Evolutionary conservation across 2,797 vertebrate species (phyloP).

Genomic region (Rhadinocentrus ornatus): DNA sequence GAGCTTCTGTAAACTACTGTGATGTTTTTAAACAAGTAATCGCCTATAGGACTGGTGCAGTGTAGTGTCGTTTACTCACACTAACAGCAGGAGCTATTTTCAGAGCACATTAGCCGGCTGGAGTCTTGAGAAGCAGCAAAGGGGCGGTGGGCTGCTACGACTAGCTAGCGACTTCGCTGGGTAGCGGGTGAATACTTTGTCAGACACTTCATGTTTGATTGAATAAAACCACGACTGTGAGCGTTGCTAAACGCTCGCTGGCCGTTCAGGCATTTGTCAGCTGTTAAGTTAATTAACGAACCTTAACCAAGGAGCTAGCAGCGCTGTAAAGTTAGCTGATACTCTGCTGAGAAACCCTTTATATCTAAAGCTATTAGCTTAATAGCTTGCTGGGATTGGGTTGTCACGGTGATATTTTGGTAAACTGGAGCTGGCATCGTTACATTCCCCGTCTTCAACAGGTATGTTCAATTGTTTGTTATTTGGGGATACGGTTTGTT

Average conservation of each 20-base stretch:
- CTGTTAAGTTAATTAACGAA: background rate
- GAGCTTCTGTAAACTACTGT: background rate
- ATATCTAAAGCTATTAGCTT: constrained; percentile 25
- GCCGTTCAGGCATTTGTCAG: background rate
- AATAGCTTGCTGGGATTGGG: constrained; percentile 9
- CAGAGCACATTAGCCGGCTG: constrained; percentile 40
- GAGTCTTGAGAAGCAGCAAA: constrained; percentile 66
- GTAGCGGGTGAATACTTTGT: background rate
- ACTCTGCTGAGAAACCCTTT: constrained; percentile 17
- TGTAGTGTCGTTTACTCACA: constrained; percentile 18
- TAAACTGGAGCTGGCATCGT: constrained; percentile 71
- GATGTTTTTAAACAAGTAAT: constrained; percentile 38
- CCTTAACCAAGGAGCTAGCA: constrained; percentile 46
- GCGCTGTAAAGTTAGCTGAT: constrained; percentile 37
- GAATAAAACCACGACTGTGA: background rate
- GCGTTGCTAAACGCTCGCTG: background rate
- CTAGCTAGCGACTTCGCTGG: constrained; percentile 15
- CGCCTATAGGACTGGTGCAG: background rate
- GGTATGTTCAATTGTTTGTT: constrained; percentile 43
- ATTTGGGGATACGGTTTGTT: background rate
- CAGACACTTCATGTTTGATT: background rate
- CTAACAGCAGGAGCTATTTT: constrained; percentile 37
- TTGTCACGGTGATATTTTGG: constrained; percentile 25
- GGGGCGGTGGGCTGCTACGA: constrained; percentile 55
- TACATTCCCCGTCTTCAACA: constrained; percentile 45